phyloP scores from a whole-genome alignment of 1,140 invertebrate genomes.

The Drosophila lini region DNA sequence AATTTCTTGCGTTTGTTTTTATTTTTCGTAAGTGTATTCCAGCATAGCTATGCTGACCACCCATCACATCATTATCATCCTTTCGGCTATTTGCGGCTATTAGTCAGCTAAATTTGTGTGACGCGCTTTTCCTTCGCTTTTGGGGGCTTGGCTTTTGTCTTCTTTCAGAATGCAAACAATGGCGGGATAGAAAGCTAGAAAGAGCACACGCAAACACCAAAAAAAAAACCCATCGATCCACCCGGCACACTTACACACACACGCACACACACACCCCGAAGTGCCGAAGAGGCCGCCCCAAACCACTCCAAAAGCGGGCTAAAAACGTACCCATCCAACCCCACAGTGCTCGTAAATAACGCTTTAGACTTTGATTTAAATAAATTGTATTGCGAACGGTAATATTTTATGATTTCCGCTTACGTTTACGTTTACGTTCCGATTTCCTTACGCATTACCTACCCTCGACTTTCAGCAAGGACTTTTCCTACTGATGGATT shows the following conservation, averaged over 20 bases:
- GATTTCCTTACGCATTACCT: conserved; percentile 47
- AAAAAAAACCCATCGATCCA: conserved; percentile 27
- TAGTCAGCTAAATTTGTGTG: conserved; percentile 76
- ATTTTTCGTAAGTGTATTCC: background rate
- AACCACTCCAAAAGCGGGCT: conserved; percentile 8
- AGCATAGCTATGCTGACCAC: conserved; percentile 20
- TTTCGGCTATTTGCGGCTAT: conserved; percentile 55
- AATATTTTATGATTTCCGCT: conserved; percentile 77
- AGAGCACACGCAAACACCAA: conserved; percentile 43
- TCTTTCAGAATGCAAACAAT: conserved; percentile 78
- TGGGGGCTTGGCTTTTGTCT: conserved; percentile 79
- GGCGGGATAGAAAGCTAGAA: conserved; percentile 56
- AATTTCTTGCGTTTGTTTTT: too few relatives aligned
- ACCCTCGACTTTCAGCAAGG: conserved; percentile 10
- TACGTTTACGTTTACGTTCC: conserved; percentile 35
- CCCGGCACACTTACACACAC: conserved; percentile 3
- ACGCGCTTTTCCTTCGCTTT: conserved; percentile 66
- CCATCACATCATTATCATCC: conserved; percentile 54
- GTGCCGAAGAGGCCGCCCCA: background rate
- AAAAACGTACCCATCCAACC: conserved; percentile 32
- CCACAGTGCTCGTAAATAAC: conserved; percentile 75
- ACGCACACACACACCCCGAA: background rate
- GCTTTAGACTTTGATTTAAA: conserved; percentile 83
- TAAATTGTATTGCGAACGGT: conserved; percentile 79
- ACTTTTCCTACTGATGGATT: conserved; percentile 16